Evolutionary conservation across 2,797 vertebrate genomes (phyloP).

Genomic region (Parotocinclus haroldoi): DNA sequence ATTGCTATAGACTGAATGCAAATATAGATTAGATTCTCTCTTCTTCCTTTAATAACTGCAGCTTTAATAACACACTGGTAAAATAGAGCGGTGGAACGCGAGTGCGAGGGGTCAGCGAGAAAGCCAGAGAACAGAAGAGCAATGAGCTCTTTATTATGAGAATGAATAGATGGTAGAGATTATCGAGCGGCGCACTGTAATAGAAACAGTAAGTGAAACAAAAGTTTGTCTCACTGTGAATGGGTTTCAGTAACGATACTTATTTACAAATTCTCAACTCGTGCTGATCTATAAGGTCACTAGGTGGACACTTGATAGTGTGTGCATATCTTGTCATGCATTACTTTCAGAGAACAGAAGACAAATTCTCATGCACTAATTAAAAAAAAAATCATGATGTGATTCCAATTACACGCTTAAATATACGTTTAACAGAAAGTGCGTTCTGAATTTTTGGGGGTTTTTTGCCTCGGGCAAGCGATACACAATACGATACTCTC

Average conservation of each 20-base stretch:
- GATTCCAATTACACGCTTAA: no score
- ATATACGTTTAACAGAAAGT: no score
- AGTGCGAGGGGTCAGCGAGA: constrained; percentile 33
- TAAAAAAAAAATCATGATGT: no score
- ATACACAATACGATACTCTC: no score
- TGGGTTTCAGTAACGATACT: not conserved
- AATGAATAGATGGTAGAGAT: constrained; percentile 49
- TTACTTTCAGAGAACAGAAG: no score
- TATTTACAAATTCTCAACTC: constrained; percentile 2
- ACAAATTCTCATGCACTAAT: no score
- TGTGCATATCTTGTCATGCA: no score
- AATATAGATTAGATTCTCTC: constrained; percentile 99
- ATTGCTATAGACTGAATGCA: constrained; percentile 99
- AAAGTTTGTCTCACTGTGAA: not conserved
- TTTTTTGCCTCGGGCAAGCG: no score
- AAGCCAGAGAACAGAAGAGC: constrained; percentile 15
- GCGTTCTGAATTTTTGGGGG: no score
- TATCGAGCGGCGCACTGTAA: constrained; percentile 48
- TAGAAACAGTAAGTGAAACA: constrained; percentile 2
- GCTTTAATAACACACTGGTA: constrained; percentile 85
- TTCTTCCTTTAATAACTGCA: constrained; percentile 99
- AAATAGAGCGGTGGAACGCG: constrained; percentile 71
- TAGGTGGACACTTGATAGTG: no score
- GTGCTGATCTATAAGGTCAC: not conserved
- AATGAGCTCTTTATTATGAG: constrained; percentile 61